phyloP scores from a whole-genome alignment of 2,113 vertebrate species.

The Mesitornis unicolor region DNA sequence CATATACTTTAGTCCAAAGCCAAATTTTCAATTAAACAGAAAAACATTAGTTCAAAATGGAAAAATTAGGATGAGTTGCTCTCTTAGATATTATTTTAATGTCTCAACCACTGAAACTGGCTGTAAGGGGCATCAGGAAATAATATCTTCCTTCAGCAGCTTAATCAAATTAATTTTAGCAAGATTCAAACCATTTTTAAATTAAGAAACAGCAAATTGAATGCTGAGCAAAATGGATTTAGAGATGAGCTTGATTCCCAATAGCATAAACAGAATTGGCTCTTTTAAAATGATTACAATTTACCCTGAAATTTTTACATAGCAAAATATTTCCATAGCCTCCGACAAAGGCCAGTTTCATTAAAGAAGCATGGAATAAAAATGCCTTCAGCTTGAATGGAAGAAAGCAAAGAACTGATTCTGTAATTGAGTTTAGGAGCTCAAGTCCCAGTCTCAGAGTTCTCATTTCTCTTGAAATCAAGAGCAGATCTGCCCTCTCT shows the following conservation, averaged over 20 bases:
- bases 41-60: background rate
- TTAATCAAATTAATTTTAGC: constrained; percentile 18
- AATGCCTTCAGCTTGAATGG: constrained; percentile 5
- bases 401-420: background rate
- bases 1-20: background rate
- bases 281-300: background rate
- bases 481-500: background rate
- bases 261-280: background rate
- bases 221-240: background rate
- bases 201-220: constrained; percentile 22
- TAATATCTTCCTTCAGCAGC: background rate
- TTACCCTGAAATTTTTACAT: background rate
- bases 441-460: background rate
- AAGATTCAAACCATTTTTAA: constrained; percentile 25
- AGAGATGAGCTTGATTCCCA: background rate
- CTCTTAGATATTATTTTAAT: background rate
- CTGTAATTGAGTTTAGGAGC: background rate
- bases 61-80: background rate
- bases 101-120: background rate
- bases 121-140: background rate
- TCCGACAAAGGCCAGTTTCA: background rate
- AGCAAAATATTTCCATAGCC: background rate
- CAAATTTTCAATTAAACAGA: background rate
- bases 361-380: background rate
- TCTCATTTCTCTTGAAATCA: background rate